Evolutionary conservation across 2,888 invertebrate genomes (phyloP).

Genomic region (Clistopyga incitator): DNA sequence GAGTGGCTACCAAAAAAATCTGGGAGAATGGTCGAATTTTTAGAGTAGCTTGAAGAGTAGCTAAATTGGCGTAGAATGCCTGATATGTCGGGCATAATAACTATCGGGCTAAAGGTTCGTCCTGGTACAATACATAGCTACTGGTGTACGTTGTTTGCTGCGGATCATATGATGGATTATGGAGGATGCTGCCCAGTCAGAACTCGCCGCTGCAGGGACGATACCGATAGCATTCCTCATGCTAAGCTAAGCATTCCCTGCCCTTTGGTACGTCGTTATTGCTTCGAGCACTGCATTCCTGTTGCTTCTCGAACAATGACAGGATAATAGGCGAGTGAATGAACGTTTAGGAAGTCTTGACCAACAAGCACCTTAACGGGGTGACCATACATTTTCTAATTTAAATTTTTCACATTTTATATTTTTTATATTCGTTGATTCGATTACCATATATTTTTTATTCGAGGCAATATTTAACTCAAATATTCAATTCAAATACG

Average conservation of each 20-base stretch:
- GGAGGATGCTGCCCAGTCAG: constrained; percentile 11
- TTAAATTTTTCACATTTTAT: too few relatives aligned
- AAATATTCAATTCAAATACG: too few relatives aligned
- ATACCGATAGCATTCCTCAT: constrained; percentile 54
- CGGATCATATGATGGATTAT: constrained; percentile 40
- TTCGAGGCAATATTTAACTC: too few relatives aligned
- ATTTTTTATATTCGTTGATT: too few relatives aligned
- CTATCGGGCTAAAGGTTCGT: constrained; percentile 23
- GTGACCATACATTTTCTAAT: constrained; percentile 10
- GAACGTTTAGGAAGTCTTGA: constrained; percentile 25
- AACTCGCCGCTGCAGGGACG: constrained; percentile 38
- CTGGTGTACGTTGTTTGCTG: not conserved
- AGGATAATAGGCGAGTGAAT: constrained; percentile 34
- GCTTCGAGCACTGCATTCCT: constrained; percentile 44
- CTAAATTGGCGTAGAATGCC: not conserved
- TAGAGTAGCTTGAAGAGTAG: not conserved
- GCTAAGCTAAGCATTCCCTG: constrained; percentile 36
- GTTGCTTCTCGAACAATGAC: constrained; percentile 41
- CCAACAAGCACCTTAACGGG: not conserved
- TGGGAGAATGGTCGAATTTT: not conserved
- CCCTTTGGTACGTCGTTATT: constrained; percentile 40
- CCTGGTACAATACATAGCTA: not conserved
- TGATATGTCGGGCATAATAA: not conserved
- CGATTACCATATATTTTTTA: too few relatives aligned
- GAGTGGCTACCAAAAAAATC: not conserved